phyloP scores from a whole-genome alignment of 2,797 vertebrate genomes.

The Calcarius lapponicus region DNA sequence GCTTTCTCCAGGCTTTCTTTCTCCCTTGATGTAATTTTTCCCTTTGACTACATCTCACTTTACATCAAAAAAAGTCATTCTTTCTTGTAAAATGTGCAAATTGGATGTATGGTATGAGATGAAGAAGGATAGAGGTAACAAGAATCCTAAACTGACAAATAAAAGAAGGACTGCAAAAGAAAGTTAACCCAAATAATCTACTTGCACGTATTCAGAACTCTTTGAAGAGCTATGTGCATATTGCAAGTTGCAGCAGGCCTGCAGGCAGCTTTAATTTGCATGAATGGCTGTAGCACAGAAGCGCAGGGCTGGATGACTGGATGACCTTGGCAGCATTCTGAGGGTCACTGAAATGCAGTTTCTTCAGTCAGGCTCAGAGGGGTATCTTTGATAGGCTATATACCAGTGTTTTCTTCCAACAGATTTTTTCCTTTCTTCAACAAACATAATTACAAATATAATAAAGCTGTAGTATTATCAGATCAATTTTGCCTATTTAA shows the following conservation, averaged over 20 bases:
- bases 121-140: not conserved
- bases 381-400: not conserved
- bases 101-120: not conserved
- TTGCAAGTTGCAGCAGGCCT: conserved; percentile 62
- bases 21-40: conserved; percentile 35
- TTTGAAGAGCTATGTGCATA: conserved; percentile 35
- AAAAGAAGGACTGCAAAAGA: not conserved
- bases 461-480: not conserved
- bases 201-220: not conserved
- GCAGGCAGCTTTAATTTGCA: conserved; percentile 63
- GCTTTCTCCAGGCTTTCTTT: conserved; percentile 5
- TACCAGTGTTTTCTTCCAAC: not conserved
- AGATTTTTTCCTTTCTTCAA: not conserved
- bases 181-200: conserved; percentile 35
- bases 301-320: not conserved
- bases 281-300: conserved; percentile 50
- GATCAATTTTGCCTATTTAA: not conserved
- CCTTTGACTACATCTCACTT: conserved; percentile 47
- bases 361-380: conserved; percentile 12
- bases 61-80: conserved; percentile 29
- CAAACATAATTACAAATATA: not conserved
- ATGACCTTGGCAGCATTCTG: conserved; percentile 44
- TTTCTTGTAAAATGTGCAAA: conserved; percentile 41
- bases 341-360: conserved; percentile 47
- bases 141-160: not conserved